These are phyloP conservation scores for Conopomorpha cramerella DNA, from an alignment of 1,140 invertebrate genomes.

Conservation along the genomic window DNA sequence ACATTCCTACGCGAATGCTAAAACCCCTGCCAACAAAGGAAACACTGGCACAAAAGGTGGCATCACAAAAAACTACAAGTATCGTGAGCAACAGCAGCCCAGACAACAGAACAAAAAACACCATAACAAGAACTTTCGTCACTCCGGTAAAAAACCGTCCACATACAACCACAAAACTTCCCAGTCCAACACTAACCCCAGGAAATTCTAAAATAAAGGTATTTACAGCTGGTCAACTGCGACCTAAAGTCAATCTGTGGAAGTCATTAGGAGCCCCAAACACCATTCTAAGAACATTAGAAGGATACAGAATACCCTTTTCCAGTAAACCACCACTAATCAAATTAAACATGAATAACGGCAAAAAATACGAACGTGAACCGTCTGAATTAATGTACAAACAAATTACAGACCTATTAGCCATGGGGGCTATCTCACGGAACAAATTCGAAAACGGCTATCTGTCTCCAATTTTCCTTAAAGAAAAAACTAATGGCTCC, in stretches of 20 bases:
- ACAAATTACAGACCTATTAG: no score
- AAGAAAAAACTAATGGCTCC: no score
- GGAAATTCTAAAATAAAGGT: background rate
- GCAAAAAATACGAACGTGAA: no score
- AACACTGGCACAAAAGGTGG: background rate
- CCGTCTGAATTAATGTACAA: no score
- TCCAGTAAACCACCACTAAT: background rate
- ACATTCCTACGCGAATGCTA: background rate
- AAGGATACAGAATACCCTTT: background rate
- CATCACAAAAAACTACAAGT: background rate
- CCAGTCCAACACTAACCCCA: background rate
- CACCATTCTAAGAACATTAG: background rate
- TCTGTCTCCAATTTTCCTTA: no score
- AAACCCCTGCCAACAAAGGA: no score
- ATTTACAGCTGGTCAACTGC: background rate
- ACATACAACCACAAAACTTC: background rate
- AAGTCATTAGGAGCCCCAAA: background rate
- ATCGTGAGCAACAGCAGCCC: background rate
- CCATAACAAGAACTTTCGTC: background rate
- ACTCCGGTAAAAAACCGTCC: background rate
- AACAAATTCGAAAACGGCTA: no score
- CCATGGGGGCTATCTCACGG: no score
- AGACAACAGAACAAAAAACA: background rate
- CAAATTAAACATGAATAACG: no score
- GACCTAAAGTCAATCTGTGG: background rate